phyloP scores from a whole-genome alignment of 2,888 invertebrate species.

The Lasioglossum morio region DNA sequence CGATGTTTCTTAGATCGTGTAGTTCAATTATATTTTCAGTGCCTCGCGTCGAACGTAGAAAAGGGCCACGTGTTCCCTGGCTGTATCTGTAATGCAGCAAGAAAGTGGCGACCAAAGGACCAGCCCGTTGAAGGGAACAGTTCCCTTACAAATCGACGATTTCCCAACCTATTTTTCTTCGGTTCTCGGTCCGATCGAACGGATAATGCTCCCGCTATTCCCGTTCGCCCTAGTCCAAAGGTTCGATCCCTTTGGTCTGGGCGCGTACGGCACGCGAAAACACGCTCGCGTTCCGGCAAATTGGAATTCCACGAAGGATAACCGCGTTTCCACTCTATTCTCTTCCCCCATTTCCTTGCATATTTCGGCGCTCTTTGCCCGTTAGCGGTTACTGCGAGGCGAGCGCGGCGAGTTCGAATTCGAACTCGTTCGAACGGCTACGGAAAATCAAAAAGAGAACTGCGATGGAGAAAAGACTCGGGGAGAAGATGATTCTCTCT shows the following conservation, averaged over 20 bases:
- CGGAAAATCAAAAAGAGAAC: not conserved
- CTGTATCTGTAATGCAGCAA: not conserved
- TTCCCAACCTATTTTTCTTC: conserved; percentile 21
- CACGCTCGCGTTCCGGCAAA: conserved; percentile 48
- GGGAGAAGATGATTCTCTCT: not conserved
- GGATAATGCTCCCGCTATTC: conserved; percentile 16
- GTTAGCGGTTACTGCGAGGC: conserved; percentile 7
- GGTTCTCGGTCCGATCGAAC: not conserved
- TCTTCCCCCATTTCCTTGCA: conserved; percentile 26
- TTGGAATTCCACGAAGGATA: conserved; percentile 63
- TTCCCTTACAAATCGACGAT: conserved; percentile 2
- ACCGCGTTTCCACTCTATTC: conserved; percentile 59
- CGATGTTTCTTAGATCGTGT: too few species aligned
- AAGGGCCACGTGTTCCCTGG: too few species aligned
- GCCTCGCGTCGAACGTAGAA: too few species aligned
- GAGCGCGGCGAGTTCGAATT: not conserved
- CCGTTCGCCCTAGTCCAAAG: not conserved
- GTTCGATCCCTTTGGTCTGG: not conserved
- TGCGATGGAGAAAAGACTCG: not conserved
- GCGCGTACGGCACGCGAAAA: conserved; percentile 33
- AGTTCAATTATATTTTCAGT: too few species aligned
- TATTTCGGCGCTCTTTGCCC: conserved; percentile 21
- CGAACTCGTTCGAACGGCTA: not conserved
- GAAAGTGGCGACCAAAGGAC: not conserved
- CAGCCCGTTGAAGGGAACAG: too few species aligned